Evolutionary conservation across 1,140 invertebrate genomes (phyloP).

Genomic region (Pygmarrhopalites habei): DNA sequence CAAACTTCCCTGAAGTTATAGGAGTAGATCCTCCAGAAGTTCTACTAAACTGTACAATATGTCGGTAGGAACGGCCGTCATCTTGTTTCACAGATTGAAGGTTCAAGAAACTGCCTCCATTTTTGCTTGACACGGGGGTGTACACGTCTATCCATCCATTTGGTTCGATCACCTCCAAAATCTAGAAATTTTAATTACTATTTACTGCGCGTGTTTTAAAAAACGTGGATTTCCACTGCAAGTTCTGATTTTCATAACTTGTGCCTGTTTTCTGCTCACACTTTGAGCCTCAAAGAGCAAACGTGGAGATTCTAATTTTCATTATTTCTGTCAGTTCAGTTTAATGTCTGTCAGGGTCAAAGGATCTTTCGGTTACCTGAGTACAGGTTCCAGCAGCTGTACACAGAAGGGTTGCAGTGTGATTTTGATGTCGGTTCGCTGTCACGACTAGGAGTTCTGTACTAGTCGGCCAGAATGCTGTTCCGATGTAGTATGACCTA

Average conservation of each 20-base stretch:
- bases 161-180: constrained; percentile 43
- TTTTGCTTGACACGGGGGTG: constrained; percentile 52
- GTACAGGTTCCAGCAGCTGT: no score
- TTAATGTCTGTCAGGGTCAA: no score
- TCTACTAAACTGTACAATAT: constrained; percentile 48
- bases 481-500: constrained; percentile 49
- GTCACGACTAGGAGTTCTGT: constrained; percentile 64
- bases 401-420: no score
- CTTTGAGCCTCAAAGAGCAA: no score
- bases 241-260: no score
- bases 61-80: constrained; percentile 56
- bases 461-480: constrained; percentile 69
- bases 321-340: constrained; percentile 42
- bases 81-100: constrained; percentile 45
- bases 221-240: no score
- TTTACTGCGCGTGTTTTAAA: no score
- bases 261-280: no score
- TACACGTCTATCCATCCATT: constrained; percentile 63
- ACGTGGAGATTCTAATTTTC: no score
- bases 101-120: constrained; percentile 44
- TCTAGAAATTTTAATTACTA: no score
- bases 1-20: constrained; percentile 60
- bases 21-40: constrained; percentile 40
- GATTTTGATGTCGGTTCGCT: constrained; percentile 82
- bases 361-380: no score